phyloP scores from a whole-genome alignment of 2,888 invertebrate genomes.

The Scrobipalpa costella region DNA sequence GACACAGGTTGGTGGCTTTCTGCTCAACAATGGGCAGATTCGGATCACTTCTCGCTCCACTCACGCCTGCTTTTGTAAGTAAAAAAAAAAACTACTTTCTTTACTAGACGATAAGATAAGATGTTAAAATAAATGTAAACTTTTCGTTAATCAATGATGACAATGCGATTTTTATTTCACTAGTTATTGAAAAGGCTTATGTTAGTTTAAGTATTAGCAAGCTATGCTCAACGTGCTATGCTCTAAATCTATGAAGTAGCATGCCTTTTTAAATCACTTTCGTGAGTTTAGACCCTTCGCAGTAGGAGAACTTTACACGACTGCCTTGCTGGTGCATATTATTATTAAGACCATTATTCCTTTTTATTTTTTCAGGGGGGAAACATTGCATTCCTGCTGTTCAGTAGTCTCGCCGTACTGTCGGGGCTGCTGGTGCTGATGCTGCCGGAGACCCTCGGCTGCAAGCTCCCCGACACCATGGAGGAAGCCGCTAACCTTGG shows the following conservation, averaged over 20 bases:
- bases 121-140: conserved; percentile 4
- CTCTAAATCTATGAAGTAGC: too few relatives aligned
- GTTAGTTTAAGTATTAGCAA: too few relatives aligned
- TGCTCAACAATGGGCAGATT: conserved; percentile 83
- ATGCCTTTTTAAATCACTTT: too few relatives aligned
- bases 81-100: not conserved
- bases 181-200: too few relatives aligned
- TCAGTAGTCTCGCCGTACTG: conserved; percentile 63
- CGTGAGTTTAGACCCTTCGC: too few relatives aligned
- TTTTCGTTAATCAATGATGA: not conserved
- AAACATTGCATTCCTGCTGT: conserved; percentile 69
- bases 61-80: conserved; percentile 83
- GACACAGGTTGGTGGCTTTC: conserved; percentile 84
- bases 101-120: not conserved
- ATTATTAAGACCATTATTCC: too few relatives aligned
- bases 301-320: too few relatives aligned
- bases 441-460: conserved; percentile 77
- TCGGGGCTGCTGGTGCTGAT: conserved; percentile 67
- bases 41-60: conserved; percentile 68
- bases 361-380: conserved; percentile 36
- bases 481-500: conserved; percentile 57
- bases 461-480: conserved; percentile 73
- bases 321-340: too few relatives aligned
- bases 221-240: too few relatives aligned
- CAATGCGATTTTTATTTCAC: too few relatives aligned